phyloP scores from a whole-genome alignment of 2,113 vertebrate genomes.

The Emydura subglobosa region DNA sequence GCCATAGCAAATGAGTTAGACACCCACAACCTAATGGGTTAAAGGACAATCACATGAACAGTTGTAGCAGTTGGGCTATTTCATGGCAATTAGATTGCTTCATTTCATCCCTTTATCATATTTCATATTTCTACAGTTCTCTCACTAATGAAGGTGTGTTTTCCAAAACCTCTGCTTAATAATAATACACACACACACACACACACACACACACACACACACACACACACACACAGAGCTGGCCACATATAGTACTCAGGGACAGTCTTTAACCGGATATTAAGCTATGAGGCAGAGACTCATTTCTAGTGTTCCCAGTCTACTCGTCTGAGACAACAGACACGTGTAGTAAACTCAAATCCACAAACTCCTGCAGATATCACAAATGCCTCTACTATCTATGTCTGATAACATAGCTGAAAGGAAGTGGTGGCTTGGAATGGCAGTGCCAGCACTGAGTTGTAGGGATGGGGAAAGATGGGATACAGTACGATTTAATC shows the following conservation, averaged over 20 bases:
- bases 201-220: neutral
- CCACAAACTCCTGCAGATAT: neutral
- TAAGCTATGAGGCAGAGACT: neutral
- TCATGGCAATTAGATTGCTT: conserved; percentile 25
- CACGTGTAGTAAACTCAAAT: neutral
- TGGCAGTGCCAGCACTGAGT: neutral
- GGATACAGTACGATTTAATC: neutral
- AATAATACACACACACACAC: neutral
- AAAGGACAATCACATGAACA: conserved; percentile 45
- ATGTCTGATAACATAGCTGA: neutral
- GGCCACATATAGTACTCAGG: neutral
- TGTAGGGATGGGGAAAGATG: neutral
- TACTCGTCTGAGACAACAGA: neutral
- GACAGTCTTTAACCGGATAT: neutral
- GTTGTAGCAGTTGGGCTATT: conserved; percentile 41
- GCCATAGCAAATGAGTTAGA: too few species aligned
- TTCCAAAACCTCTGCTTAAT: neutral
- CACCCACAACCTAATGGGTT: neutral
- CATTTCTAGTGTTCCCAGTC: neutral
- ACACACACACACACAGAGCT: neutral
- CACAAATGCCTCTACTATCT: neutral
- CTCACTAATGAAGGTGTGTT: conserved; percentile 28
- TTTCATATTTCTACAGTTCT: neutral
- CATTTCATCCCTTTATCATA: conserved; percentile 33
- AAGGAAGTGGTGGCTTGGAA: neutral